Evolutionary conservation across 2,888 invertebrate species (phyloP), one percentile per base, ranked within the genome.

Genomic region (Chloroclysta siterata): DNA sequence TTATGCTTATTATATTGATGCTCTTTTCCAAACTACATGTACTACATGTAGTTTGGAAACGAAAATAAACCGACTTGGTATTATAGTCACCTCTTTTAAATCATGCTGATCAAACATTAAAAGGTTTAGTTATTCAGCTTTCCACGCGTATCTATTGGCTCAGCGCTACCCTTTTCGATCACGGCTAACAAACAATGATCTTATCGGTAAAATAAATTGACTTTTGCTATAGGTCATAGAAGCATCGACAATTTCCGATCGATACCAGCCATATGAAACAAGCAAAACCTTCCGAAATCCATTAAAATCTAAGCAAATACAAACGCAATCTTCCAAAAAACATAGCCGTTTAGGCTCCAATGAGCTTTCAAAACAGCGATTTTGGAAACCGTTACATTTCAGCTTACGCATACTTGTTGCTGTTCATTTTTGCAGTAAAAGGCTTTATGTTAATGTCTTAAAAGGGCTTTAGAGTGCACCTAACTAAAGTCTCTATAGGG

Each of bases 361-460:
- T 15, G 8, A 28, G 39, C 41, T 48, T 42, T 44, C 53, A 36
- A 29, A 48, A 28, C 36, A 15, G 36, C 44, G 28, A 41, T 63
- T 64, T 48, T 5, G 51, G 68, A 72, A 66, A 65, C 69, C 63
- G 72, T 73, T 73, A 71, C 63, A 63, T 69, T 66, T 62, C 51
- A 70, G 68, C 66, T 70, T 66, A 65, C 65, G 67, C 56, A 64
- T 70, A 73, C 71, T 75, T 76, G 72, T 75, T 77, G 72, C 73
- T 72, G 69, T 68, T 69, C 58, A 72, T 69, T 70, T 70, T 69
- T 68, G 51, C 50, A 58, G 63, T 66, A 29, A 60, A 60, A 70
- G 69, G 67, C 66, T 62, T 66, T 68, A 60, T 71, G 66, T 8
- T 76, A 72, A 71, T 75, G 53, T 59, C 70, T 67, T 69, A 69